Conservation (phyloP, 2,797 vertebrate genomes). For the Poliocrania exsul region DNA sequence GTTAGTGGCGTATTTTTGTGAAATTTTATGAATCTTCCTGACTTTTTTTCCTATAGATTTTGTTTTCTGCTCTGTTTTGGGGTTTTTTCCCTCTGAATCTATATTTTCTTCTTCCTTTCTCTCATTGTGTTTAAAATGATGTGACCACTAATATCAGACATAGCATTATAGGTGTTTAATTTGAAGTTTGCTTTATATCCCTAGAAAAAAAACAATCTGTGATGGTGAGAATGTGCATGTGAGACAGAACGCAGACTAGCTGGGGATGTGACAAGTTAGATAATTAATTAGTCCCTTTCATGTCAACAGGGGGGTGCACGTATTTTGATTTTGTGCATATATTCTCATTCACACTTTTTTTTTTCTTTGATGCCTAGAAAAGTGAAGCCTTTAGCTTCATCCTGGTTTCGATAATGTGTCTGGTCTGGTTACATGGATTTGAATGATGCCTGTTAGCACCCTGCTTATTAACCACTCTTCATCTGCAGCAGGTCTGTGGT, state of each 20-base stretch:
- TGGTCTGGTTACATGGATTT: slow-evolving; percentile 24
- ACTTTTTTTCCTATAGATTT: neutral
- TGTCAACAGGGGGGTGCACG: neutral
- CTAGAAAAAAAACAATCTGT: neutral
- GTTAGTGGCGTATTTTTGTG: neutral
- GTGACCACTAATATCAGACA: neutral
- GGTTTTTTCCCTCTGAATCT: neutral
- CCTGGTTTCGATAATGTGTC: neutral
- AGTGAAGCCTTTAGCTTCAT: slow-evolving; percentile 15
- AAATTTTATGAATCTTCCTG: neutral
- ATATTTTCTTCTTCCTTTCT: neutral
- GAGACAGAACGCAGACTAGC: neutral
- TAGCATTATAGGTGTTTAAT: slow-evolving; percentile 5
- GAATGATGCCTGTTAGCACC: neutral
- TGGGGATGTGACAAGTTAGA: slow-evolving; percentile 39
- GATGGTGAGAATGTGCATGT: neutral
- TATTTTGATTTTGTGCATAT: slow-evolving; percentile 60
- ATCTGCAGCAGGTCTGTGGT: slow-evolving; percentile 39
- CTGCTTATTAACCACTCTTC: slow-evolving; percentile 52
- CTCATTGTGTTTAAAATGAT: neutral
- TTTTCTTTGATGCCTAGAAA: neutral
- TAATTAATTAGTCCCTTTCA: slow-evolving; percentile 67
- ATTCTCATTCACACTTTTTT: slow-evolving; percentile 46
- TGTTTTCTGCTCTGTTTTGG: neutral
- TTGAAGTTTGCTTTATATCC: slow-evolving; percentile 23